Evolutionary conservation across 2,113 vertebrate species (phyloP).

Genomic region (Scatophagus argus): DNA sequence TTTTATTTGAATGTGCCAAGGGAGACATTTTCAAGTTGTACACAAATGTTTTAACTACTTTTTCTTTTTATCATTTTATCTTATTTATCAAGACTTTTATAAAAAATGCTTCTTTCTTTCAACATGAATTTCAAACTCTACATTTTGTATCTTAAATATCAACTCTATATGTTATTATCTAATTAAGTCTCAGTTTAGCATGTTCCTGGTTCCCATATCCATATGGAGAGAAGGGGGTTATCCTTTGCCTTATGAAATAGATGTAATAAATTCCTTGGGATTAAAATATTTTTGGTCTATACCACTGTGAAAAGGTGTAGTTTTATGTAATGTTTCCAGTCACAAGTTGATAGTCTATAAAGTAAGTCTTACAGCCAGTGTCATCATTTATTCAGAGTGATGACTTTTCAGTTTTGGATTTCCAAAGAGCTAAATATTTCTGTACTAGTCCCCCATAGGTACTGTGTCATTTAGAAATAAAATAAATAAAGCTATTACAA

Average conservation of each 20-base stretch:
- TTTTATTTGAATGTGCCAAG: not conserved
- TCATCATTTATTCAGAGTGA: not conserved
- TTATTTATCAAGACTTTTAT: not conserved
- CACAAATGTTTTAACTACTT: not conserved
- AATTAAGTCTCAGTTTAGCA: not conserved
- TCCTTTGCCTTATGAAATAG: not conserved
- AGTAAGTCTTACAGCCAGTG: too few relatives aligned
- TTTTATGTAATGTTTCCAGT: not conserved
- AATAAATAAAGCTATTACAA: not conserved
- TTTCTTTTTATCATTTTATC: too few relatives aligned
- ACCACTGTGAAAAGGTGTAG: not conserved
- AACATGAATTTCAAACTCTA: not conserved
- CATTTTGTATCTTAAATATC: not conserved
- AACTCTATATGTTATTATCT: not conserved
- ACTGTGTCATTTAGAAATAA: not conserved
- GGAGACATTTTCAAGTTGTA: not conserved
- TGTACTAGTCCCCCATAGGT: not conserved
- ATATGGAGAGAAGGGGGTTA: not conserved
- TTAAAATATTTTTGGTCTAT: not conserved
- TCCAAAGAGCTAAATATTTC: slow-evolving; percentile 6
- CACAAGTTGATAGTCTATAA: not conserved
- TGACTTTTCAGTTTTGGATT: not conserved
- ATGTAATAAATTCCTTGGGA: not conserved
- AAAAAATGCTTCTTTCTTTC: not conserved
- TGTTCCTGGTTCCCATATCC: not conserved